phyloP scores from a whole-genome alignment of 1,140 invertebrate genomes.

The Euglossa dilemma region DNA sequence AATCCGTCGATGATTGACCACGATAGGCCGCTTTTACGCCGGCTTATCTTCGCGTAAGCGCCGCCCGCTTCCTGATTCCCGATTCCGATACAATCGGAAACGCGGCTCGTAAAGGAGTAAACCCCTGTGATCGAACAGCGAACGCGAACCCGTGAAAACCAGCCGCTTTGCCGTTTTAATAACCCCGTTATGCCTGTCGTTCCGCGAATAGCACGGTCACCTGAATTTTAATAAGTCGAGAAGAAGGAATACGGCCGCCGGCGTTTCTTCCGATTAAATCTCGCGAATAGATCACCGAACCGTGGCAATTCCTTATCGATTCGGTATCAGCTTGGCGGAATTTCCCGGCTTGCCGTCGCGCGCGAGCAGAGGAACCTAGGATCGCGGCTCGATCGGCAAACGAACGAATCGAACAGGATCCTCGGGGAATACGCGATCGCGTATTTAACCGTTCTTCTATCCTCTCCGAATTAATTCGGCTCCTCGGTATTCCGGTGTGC shows the following conservation, averaged over 20 bases:
- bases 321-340: not conserved
- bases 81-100: constrained; percentile 24
- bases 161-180: not conserved
- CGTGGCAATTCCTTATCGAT: not conserved
- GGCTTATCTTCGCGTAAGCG: constrained; percentile 24
- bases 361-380: not conserved
- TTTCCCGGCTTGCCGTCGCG: not conserved
- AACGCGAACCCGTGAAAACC: not conserved
- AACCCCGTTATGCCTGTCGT: not conserved
- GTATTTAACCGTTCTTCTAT: constrained; percentile 22
- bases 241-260: not conserved
- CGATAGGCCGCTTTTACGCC: constrained; percentile 43
- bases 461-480: constrained; percentile 36
- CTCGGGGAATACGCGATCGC: not conserved
- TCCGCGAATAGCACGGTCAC: no score
- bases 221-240: not conserved
- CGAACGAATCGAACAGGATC: not conserved
- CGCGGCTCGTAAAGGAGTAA: constrained; percentile 19
- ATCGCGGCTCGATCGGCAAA: not conserved
- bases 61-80: not conserved
- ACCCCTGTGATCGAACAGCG: constrained; percentile 10
- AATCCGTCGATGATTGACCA: constrained; percentile 52
- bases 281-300: not conserved
- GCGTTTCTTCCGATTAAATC: not conserved
- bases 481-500: constrained; percentile 22